Base-by-base conservation (phyloP, 2,888 invertebrate genomes). In the Boloria selene region DNA sequence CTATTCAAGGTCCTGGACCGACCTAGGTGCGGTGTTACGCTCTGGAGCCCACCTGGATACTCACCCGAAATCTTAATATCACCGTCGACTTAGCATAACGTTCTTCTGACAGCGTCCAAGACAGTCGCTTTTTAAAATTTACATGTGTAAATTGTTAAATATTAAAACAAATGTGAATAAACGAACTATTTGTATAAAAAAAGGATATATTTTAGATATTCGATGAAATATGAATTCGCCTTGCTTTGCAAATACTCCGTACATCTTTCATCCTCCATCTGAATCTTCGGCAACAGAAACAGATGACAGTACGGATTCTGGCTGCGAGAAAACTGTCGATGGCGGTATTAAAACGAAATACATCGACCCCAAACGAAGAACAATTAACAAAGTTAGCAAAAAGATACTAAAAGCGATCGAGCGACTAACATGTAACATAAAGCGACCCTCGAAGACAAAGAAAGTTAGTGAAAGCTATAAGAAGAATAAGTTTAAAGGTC, bases 371-470 rank as follows among this genome's bases (percentile, higher is more conserved):
- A 92, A 90, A 77, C 78, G 84, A 72, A 86, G 90, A 79, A 91
- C 92, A 67, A 90, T 92, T 79, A 90, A 88, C 77, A 91, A 90
- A 86, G 92, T 92, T 75, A 90, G 92, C 80, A 85, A 88, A 76
- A 92, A 92, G 73, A 90, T 92, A 77, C 75, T 92, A 60, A 89
- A 81, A 71, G 91, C 83, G 49, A 92, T 92, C 54, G 92, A 92
- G 71, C 87, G 84, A 72, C 75, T 92, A 67, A 90, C 92, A 14
- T 92, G 92, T 74, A 90, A 86, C 70, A 81, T 90, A 64, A 89
- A 83, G 73, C 84, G 80, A 70, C 82, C 75, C 74, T 86, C 84
- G 74, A 87, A 84, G 71, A 42, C 70, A 18, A 88, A 83, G 77
- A 74, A 79, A 61, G 72, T 77, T 13, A 73, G 72, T 44, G 75